Base-by-base conservation (phyloP, 92 coral and sea anemone genomes). In the Porites lobata region DNA sequence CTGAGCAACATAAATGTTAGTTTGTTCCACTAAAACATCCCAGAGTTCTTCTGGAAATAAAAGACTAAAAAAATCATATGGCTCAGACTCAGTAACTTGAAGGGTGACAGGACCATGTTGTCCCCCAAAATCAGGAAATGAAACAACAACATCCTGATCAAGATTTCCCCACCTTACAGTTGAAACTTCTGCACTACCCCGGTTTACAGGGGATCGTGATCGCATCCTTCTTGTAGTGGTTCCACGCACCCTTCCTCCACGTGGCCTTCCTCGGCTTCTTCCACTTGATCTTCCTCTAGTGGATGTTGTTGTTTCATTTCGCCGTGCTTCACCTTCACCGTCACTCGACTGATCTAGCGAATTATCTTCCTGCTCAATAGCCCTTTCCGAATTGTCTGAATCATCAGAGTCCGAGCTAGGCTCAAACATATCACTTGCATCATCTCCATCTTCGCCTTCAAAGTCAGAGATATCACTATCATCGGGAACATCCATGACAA, bases 191-290 rank as follows among this genome's bases (percentile, higher is more conserved):
- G 76, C 76, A 72, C 43, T n/a, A 50, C 54, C 29, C 29, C 29
- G 29, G 29, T 26, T 26, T 72, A 56, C 54, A 72, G 56, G 83
- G 71, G 83, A 61, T 61, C 70, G 15, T 29, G 71, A 61, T 61
- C 71, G 62, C 21, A 32, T 72, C 32, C 57, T 71, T 78, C 59
- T 1, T 78, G 58, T 71, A 65, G 72, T 4, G 64, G 83, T 62
- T 78, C 51, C 7, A 47, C 79, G 18, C 50, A 65, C 65, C 21
- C 79, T 47, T 75, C 79, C 54, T 53, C 65, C 64, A 53, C 65
- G 47, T 75, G 79, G 11, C 54, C 79, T 75, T 52, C 79, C 79
- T 65, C 50, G 52, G 50, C 65, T 75, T 47, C 29, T 26, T 26
- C 29, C 29, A 26, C 29, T 26, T 26, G 19, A 75, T 53, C 50